These are phyloP conservation scores for Belonocnema kinseyi DNA, from an alignment of 1,140 invertebrate species.

Conservation along the genomic window DNA sequence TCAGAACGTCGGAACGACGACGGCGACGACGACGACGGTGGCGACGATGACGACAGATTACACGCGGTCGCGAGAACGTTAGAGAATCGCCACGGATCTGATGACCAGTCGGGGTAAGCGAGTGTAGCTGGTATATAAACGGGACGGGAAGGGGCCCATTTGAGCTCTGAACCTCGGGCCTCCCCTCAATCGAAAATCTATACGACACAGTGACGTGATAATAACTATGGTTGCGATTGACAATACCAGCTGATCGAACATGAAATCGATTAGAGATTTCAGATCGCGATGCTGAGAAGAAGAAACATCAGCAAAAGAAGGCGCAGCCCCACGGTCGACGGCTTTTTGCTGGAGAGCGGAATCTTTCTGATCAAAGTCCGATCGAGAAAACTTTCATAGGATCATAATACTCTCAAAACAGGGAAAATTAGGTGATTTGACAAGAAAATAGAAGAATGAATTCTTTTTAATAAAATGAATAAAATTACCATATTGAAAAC, in stretches of 20 bases:
- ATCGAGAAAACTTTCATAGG: neutral
- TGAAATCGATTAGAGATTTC: neutral
- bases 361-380: neutral
- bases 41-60: conserved; percentile 6
- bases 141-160: neutral
- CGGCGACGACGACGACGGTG: neutral
- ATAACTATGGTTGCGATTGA: neutral
- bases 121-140: neutral
- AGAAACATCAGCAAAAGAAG: neutral
- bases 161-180: neutral
- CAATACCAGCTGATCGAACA: neutral
- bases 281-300: too few species aligned
- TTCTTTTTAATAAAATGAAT: too few species aligned
- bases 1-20: neutral
- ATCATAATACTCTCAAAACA: neutral
- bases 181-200: neutral
- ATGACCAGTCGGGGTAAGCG: neutral
- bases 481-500: too few species aligned
- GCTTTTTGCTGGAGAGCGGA: neutral
- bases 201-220: neutral
- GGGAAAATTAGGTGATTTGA: too few species aligned
- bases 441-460: too few species aligned
- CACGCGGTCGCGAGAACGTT: neutral
- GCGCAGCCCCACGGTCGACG: neutral
- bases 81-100: neutral